phyloP scores from a whole-genome alignment of 2,797 vertebrate genomes.

The Leptoclinus maculatus region DNA sequence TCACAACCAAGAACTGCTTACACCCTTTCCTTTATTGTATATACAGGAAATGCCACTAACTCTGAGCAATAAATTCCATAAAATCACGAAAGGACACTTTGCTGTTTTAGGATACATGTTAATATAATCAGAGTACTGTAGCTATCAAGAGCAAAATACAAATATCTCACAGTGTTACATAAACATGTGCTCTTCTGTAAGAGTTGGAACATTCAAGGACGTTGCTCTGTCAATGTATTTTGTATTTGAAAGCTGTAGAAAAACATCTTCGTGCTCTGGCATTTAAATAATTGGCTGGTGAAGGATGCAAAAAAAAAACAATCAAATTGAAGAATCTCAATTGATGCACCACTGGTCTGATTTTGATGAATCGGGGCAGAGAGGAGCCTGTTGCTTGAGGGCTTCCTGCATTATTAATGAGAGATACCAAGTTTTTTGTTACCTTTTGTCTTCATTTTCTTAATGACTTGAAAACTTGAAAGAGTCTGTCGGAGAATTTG shows the following conservation, averaged over 20 bases:
- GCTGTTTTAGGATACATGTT: neutral
- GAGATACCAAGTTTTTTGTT: neutral
- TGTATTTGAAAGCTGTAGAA: neutral
- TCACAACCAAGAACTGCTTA: neutral
- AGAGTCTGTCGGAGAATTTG: neutral
- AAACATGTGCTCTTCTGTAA: neutral
- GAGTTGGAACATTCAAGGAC: neutral
- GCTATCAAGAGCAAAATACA: neutral
- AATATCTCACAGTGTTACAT: neutral
- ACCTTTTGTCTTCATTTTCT: neutral
- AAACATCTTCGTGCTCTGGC: neutral
- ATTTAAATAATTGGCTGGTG: constrained; percentile 19
- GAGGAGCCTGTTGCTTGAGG: constrained; percentile 25
- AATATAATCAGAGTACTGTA: neutral
- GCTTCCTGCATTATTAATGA: constrained; percentile 56
- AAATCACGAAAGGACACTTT: neutral
- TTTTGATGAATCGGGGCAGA: constrained; percentile 35
- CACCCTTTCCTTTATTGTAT: neutral
- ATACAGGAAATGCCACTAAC: neutral
- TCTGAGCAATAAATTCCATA: neutral
- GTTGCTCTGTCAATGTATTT: neutral
- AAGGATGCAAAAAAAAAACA: neutral
- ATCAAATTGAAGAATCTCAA: constrained; percentile 10
- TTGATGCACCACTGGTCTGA: neutral
- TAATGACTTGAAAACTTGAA: neutral